phyloP scores from a whole-genome alignment of 2,888 invertebrate genomes.

The Limnephilus auricula region DNA sequence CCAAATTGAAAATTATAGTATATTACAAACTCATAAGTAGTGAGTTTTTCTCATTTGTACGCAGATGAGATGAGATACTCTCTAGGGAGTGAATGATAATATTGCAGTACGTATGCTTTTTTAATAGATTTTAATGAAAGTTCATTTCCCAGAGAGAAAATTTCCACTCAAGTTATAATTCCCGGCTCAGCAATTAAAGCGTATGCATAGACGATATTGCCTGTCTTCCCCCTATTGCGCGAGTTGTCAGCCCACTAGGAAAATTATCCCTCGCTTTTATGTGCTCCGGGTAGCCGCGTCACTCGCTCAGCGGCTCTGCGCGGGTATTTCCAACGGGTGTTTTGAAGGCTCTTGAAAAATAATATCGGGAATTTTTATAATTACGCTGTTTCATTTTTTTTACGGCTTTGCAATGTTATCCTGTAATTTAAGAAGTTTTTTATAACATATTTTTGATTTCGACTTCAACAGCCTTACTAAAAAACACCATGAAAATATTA shows the following conservation, averaged over 20 bases:
- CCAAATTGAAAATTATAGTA: no score
- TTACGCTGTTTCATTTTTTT: no score
- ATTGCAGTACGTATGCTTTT: background rate
- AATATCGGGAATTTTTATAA: background rate
- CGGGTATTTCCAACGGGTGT: background rate
- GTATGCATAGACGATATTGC: conserved; percentile 14
- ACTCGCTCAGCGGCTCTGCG: background rate
- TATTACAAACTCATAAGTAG: background rate
- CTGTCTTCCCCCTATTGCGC: background rate
- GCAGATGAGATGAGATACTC: background rate
- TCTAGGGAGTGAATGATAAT: background rate
- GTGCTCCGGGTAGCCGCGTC: background rate
- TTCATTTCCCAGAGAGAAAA: conserved; percentile 6
- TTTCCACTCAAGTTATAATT: conserved; percentile 7
- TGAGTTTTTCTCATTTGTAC: background rate
- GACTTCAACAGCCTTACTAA: no score
- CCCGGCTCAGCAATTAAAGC: conserved; percentile 19
- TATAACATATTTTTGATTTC: background rate
- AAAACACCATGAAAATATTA: no score
- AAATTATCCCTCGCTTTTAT: background rate
- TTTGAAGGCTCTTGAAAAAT: background rate
- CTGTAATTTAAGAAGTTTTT: background rate
- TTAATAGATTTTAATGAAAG: background rate
- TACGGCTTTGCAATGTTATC: background rate
- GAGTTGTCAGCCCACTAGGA: conserved; percentile 17